Evolutionary conservation across 2,797 vertebrate species (phyloP), one percentile per base, ranked within the genome.

Genomic region (Malurus splendens): DNA sequence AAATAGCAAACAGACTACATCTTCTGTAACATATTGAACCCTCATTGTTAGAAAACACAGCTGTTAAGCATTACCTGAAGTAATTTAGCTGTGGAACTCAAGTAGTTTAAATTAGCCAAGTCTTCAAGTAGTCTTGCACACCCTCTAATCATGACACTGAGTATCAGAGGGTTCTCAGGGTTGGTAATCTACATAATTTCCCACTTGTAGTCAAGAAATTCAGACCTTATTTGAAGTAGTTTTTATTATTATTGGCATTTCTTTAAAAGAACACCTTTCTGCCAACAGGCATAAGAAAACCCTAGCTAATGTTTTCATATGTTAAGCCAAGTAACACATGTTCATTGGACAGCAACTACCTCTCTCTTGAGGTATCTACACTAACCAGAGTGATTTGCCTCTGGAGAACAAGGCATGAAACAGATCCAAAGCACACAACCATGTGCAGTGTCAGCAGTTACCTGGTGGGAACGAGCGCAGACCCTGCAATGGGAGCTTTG

Each of bases 171-270:
- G 67, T 87, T 95, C 94, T 93, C 88, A 92, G 75, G 75, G 79
- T 27, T 93, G 70, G 62, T 62, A 95, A 94, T 95, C 88, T 94
- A 92, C 93, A 93, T 94, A 93, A 95, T 94, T 95, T 94, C 47
- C 85, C 86, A 93, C 80, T 92, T 10, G 1, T 23, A 94, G 57
- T 92, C 70, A 92, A 93, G 75, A 95, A 81, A 82, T 64, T 81
- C 70, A 80, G 61, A 82, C 24, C 76, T 80, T 77, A 92, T 74
- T 85, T 94, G 74, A 94, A 90, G 85, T 81, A 93, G 84, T 32
- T 93, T 61, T 91, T 92, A 84, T 88, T 90, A 86, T 88, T 93
- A 80, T 51, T 93, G 86, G 87, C 86, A 82, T 85, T 95, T 92
- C 85, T 90, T 90, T 80, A 93, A 80, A 94, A 93, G 87, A 87